phyloP scores from a whole-genome alignment of 2,113 vertebrate species.

The Tursiops truncatus region DNA sequence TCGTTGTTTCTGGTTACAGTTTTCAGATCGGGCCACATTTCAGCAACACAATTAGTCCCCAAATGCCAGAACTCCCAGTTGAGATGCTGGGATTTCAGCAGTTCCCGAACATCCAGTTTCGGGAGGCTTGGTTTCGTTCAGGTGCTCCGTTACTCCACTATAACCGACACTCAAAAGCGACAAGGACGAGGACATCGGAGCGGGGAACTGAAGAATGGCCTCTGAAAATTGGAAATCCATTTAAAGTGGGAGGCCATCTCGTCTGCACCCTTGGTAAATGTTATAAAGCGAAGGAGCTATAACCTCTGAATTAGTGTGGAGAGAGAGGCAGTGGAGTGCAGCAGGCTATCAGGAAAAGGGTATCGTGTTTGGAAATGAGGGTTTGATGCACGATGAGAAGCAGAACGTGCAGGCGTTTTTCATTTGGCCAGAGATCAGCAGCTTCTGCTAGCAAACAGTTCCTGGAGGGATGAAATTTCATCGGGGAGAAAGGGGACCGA shows the following conservation, averaged over 20 bases:
- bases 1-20: neutral
- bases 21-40: neutral
- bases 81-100: neutral
- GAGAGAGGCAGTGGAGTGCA: neutral
- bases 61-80: neutral
- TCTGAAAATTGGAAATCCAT: neutral
- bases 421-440: neutral
- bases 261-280: neutral
- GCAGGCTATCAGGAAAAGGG: neutral
- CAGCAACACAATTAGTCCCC: neutral
- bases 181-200: neutral
- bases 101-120: too few species aligned
- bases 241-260: neutral
- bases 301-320: conserved; percentile 1
- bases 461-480: conserved; percentile 35
- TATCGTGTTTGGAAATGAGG: neutral
- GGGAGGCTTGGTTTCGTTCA: neutral
- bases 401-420: neutral
- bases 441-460: neutral
- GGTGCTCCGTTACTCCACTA: accelerated
- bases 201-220: neutral
- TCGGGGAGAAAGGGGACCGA: neutral
- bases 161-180: accelerated
- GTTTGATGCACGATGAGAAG: neutral
- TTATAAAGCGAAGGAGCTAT: neutral